Base-by-base conservation (phyloP, 2,888 invertebrate species). In the Liopterus haemorrhoidalis region DNA sequence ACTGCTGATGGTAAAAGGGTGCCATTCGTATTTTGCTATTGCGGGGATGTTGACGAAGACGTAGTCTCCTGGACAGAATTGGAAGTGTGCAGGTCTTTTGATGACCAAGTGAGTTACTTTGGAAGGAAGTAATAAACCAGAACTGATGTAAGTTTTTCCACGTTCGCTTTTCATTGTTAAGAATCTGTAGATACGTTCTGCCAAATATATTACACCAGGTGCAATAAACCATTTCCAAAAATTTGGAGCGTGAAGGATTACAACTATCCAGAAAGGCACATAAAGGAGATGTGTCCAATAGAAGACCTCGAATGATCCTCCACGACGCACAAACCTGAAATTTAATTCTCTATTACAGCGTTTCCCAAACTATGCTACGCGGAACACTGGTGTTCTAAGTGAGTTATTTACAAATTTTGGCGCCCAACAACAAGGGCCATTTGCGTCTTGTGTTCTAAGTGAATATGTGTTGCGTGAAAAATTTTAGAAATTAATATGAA, bases 1-100 rank as follows among this genome's bases (percentile, higher is more conserved):
- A 58, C 92, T 92, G 70, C 93, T 94, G 53, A 95, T 86, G 1
- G 95, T 95, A 61, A 96, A 94, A 0, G 95, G 94, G 75, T 95
- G 95, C 94, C 94, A 95, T 68, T 96, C 95, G 59, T 90, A 90
- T 45, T 81, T 80, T 1, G 95, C 93, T 48, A 95, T 91, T 4
- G 81, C 81, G 0, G 95, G 95, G 40, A 96, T 85, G 60, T 92
- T 90, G 0, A 94, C 85, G 61, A 91, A 95, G 24, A 93, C 81
- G 63, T 94, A 95, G 70, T 95, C 95, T 0, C 95, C 95, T 0
- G 95, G 90, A 60, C 84, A 83, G 67, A 87, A 95, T 60, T 85
- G 80, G 62, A 95, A 92, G 62, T 86, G 82, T 0, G 79, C 71
- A 0, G 95, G 94, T 1, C 91, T 72, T 56, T 87, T 85, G 49